These are phyloP conservation scores for Hypomecis punctinalis DNA, from an alignment of 2,888 invertebrate species.

Conservation along the genomic window DNA sequence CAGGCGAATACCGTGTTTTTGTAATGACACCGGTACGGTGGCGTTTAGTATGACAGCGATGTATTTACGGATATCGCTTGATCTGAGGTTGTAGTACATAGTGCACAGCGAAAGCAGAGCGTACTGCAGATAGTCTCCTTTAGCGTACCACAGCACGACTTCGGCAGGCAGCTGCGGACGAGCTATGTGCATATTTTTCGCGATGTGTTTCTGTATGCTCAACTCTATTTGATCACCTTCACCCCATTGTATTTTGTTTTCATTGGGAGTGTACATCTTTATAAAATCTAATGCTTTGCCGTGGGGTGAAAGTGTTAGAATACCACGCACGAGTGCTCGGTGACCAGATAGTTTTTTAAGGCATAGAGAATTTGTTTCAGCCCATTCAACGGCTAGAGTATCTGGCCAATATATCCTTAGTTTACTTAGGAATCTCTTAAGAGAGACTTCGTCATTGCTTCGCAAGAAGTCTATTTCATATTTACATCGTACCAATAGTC, in stretches of 20 bases:
- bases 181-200: slow-evolving; percentile 65
- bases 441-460: slow-evolving; percentile 46
- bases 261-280: slow-evolving; percentile 57
- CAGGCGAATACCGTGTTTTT: slow-evolving; percentile 65
- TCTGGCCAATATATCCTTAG: slow-evolving; percentile 64
- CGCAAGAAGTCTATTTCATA: slow-evolving; percentile 49
- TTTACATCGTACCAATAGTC: slow-evolving; percentile 50
- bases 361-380: slow-evolving; percentile 42
- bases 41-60: slow-evolving; percentile 56
- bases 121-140: slow-evolving; percentile 67
- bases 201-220: slow-evolving; percentile 60
- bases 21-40: slow-evolving; percentile 65
- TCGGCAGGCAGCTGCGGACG: slow-evolving; percentile 62
- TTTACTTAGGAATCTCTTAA: slow-evolving; percentile 55
- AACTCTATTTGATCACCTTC: slow-evolving; percentile 54
- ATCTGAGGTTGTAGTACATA: slow-evolving; percentile 61
- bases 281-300: slow-evolving; percentile 51
- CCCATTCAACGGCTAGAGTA: slow-evolving; percentile 54
- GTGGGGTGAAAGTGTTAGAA: slow-evolving; percentile 53
- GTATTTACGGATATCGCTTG: slow-evolving; percentile 44
- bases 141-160: slow-evolving; percentile 58
- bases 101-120: slow-evolving; percentile 63
- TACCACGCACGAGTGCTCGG: slow-evolving; percentile 55
- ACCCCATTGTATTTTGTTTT: slow-evolving; percentile 60
- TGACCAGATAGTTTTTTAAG: slow-evolving; percentile 50